Base-by-base conservation (phyloP, 2,888 invertebrate genomes). In the Drosophila maculinotata region DNA sequence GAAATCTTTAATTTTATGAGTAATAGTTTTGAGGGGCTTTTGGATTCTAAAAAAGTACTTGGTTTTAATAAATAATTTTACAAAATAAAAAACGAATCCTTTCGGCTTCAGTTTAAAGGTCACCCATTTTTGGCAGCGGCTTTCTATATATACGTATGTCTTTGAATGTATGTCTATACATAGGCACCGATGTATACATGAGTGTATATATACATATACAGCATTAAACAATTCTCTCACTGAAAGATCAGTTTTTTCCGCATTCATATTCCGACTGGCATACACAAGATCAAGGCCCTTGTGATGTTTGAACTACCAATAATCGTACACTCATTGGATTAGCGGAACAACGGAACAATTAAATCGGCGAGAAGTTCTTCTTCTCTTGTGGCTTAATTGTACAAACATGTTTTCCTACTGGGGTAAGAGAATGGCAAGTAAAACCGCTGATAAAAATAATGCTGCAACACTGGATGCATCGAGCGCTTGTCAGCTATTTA, bases 211-310 rank as follows among this genome's bases (percentile, higher is more conserved):
- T 31, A 15, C 39, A 35, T 28, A 8, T 30, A 10, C 26, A 10
- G 25, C 26, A 17, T 26, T 20, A 15, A 56, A 38, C 14, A 17
- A 25, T 49, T 56, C 58, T 52, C 52, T 49, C 39, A n/a, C 8
- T 10, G 23, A 47, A 41, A 52, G 14, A 38, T 63, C 23, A 5
- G 26, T 42, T 51, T 49, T 54, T 76, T 62, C 70, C 48, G 52
- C 49, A 62, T 70, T 70, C 39, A 47, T 41, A 70, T 47, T 54
- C 44, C 30, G 41, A 14, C 28, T 49, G 26, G 17, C 42, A 68
- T 41, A 57, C 30, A 65, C 72, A 82, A 82, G 83, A 72, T 82
- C 72, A 82, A 85, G 86, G 83, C 69, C 66, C 63, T 52, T 64
- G 33, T 49, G 28, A 57, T 56, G 26, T 49, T 17, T 54, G 28